These are phyloP conservation scores for Holacanthella duospinosa DNA, from an alignment of 2,888 invertebrate genomes.

Conservation along the genomic window DNA sequence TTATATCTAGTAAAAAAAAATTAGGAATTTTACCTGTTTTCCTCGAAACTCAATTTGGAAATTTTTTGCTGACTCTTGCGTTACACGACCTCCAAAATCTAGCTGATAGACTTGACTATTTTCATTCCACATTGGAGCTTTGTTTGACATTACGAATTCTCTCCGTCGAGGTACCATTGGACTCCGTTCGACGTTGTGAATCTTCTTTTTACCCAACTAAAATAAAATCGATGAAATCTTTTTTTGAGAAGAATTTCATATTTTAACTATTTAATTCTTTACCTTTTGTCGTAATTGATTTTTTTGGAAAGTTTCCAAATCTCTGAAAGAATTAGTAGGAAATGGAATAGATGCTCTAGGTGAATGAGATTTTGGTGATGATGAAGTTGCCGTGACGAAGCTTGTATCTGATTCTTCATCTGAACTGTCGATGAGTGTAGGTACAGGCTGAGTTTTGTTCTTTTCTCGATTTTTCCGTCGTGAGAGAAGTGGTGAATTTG, in stretches of 20 bases:
- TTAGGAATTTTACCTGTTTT: constrained; percentile 61
- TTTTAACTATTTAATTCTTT: constrained; percentile 22
- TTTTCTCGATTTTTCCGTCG: constrained; percentile 28
- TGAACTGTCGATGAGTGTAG: constrained; percentile 37
- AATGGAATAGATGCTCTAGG: too few relatives aligned
- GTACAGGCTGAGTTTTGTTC: constrained; percentile 11
- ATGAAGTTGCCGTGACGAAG: too few relatives aligned
- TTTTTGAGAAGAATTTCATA: neutral
- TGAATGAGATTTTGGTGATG: too few relatives aligned
- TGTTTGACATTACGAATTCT: constrained; percentile 94
- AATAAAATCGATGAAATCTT: constrained; percentile 23
- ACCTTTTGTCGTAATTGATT: constrained; percentile 85
- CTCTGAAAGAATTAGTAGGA: too few relatives aligned
- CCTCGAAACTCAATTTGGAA: constrained; percentile 96
- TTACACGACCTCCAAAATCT: constrained; percentile 97
- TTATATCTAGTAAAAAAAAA: neutral
- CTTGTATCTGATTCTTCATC: too few relatives aligned
- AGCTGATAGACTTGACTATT: constrained; percentile 97
- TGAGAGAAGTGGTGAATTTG: constrained; percentile 73
- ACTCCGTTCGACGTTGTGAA: constrained; percentile 33
- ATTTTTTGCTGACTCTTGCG: constrained; percentile 98
- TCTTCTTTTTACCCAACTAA: constrained; percentile 62
- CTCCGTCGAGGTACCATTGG: constrained; percentile 45
- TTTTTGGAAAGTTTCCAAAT: constrained; percentile 83
- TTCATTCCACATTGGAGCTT: constrained; percentile 97